phyloP scores from a whole-genome alignment of 2,888 invertebrate species.

The Scaptomyza flava region DNA sequence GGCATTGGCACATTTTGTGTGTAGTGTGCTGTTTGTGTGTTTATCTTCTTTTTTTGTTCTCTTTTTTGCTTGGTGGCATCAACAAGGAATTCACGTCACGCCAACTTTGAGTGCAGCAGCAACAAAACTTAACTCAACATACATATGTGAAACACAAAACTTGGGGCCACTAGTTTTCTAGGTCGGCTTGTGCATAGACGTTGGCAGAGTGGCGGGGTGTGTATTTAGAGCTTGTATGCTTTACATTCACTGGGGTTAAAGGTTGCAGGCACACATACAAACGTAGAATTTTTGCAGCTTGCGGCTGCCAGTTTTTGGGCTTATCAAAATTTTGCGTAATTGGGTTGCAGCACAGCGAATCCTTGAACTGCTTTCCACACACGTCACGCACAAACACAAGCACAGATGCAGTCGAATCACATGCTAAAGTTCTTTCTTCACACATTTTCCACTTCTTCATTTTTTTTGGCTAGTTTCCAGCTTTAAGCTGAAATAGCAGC shows the following conservation, averaged over 20 bases:
- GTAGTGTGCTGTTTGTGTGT: conserved; percentile 29
- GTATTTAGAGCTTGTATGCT: neutral
- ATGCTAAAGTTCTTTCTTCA: conserved; percentile 30
- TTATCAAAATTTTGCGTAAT: conserved; percentile 67
- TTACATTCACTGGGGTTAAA: conserved; percentile 54
- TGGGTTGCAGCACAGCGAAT: conserved; percentile 62
- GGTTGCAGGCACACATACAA: conserved; percentile 44
- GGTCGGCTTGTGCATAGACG: conserved; percentile 52
- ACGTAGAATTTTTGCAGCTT: conserved; percentile 21
- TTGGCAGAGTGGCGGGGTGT: neutral
- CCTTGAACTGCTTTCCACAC: conserved; percentile 57
- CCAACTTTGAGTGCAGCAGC: conserved; percentile 58
- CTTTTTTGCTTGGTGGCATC: conserved; percentile 48
- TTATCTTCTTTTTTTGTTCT: conserved; percentile 52
- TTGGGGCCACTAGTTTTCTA: conserved; percentile 52
- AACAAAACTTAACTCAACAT: conserved; percentile 28
- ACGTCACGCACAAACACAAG: conserved; percentile 3
- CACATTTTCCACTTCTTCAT: neutral
- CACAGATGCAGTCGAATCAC: conserved; percentile 29
- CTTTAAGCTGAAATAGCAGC: conserved; percentile 20
- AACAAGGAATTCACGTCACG: conserved; percentile 71
- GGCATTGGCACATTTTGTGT: conserved; percentile 66
- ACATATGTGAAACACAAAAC: conserved; percentile 27
- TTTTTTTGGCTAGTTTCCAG: conserved; percentile 1
- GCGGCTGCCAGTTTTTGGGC: conserved; percentile 11